A percentile compares a stretch with the other conserved stretches of the same genome.
Evolutionary conservation across 2,888 invertebrate genomes (phyloP).

Genomic region (Deroplatys truncata): DNA sequence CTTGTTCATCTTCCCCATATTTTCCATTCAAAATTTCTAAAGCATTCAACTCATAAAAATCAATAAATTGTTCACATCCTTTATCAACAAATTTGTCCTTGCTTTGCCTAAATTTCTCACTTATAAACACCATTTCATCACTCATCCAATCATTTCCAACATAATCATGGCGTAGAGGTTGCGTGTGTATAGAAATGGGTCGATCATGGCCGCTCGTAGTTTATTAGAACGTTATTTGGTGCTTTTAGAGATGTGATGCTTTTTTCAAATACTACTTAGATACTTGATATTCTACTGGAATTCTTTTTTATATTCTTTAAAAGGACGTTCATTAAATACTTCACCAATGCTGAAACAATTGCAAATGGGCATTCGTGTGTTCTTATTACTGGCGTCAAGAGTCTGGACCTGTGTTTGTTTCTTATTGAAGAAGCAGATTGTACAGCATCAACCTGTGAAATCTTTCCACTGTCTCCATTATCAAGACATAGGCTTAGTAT

Average conservation of each 20-base stretch:
- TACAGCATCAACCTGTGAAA: no score
- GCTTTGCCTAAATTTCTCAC: no score
- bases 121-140: no score
- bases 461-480: no score
- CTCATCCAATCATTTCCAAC: no score
- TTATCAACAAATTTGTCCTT: no score
- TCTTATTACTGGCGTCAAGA: slow-evolving; percentile 93
- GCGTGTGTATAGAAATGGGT: slow-evolving; percentile 19
- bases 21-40: no score
- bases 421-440: slow-evolving; percentile 94
- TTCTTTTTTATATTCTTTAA: slow-evolving; percentile 20
- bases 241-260: slow-evolving; percentile 14
- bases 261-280: background rate
- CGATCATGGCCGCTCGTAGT: slow-evolving; percentile 24
- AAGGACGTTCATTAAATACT: slow-evolving; percentile 22
- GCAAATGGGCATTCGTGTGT: slow-evolving; percentile 97
- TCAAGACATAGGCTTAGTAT: no score
- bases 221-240: slow-evolving; percentile 2
- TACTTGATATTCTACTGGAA: slow-evolving; percentile 8
- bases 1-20: no score
- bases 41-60: no score
- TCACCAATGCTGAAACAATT: slow-evolving; percentile 87
- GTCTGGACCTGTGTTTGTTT: slow-evolving; percentile 99
- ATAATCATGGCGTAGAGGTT: background rate
- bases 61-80: no score